Base-by-base conservation (phyloP, 1,140 invertebrate genomes). In the Cheumatopsyche charites region DNA sequence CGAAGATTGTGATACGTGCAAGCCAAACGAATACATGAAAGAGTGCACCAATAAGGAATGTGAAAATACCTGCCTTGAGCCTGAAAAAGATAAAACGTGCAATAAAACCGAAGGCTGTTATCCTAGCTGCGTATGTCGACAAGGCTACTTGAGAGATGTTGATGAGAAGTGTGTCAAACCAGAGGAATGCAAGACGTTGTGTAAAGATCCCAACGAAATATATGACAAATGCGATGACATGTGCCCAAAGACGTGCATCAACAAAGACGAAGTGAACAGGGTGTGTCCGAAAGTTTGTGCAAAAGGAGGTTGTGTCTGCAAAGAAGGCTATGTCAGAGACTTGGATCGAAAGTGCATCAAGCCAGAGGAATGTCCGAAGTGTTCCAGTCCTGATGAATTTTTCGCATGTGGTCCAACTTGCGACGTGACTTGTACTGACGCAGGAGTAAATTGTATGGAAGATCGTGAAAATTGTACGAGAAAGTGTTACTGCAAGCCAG, bases 401-500 rank as follows among this genome's bases (percentile, higher is more conserved):
- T 66, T 23, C 42, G 42, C n/a, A 6, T 75, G 73, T 19, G 70
- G 73, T 25, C 71, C 73, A 11, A 41, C 69, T 15, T 74, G 73
- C 42, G 73, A 74, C 26, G 71, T 68, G 13, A 71, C 65, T 2
- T 74, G 73, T 25, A 52, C 55, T 15, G 71, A 49, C 15, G 43
- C 71, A n/a, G 69, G 69, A 7, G n/a, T 67, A 15, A 9, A 45
- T 13, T 74, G 73, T 19, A 62, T 63, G n/a, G 68, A 71, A 26
- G 15, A 19, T 7, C 47, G 47, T 42, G 21, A 47, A 0, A 76
- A 78, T 6, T 75, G 73, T 62, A 69, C 62, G 13, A 61, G 52
- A n/a, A 65, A 41, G 41, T 66, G 63, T 25, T 66, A 49, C 11
- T 66, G 63, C 23, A 13, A 47, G 15, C 13, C 15, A 2, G 63